phyloP scores from a whole-genome alignment of 2,888 invertebrate genomes.

The Anthrax anthrax region DNA sequence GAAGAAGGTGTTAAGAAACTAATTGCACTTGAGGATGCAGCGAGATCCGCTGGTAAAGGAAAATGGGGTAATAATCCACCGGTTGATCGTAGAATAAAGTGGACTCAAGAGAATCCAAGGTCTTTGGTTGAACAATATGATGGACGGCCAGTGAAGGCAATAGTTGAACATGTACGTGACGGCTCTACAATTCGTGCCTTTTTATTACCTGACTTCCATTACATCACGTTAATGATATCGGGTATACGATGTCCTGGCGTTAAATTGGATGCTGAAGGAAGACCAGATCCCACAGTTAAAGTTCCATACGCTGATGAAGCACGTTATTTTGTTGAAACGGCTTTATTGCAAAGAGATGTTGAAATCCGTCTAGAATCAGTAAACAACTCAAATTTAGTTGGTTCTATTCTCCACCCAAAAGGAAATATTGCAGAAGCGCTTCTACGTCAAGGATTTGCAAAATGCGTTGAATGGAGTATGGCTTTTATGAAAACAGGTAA shows the following conservation, averaged over 20 bases:
- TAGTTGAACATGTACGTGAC: conserved; percentile 95
- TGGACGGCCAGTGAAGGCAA: conserved; percentile 76
- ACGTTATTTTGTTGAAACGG: conserved; percentile 80
- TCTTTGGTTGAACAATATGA: conserved; percentile 72
- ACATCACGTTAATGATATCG: conserved; percentile 88
- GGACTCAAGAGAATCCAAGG: conserved; percentile 75
- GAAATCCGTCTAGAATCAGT: conserved; percentile 82
- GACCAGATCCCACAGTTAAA: conserved; percentile 49
- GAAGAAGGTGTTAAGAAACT: conserved; percentile 54
- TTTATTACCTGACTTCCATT: conserved; percentile 77
- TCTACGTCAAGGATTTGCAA: conserved; percentile 79
- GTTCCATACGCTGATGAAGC: conserved; percentile 79
- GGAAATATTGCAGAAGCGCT: conserved; percentile 90
- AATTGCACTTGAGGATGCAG: conserved; percentile 76
- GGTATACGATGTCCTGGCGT: conserved; percentile 80
- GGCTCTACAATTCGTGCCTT: conserved; percentile 91
- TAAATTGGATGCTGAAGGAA: conserved; percentile 58
- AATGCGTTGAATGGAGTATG: conserved; percentile 89
- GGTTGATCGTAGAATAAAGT: conserved; percentile 67
- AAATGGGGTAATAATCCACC: conserved; percentile 46
- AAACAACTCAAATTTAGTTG: conserved; percentile 86
- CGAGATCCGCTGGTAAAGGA: conserved; percentile 77
- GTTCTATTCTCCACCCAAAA: conserved; percentile 81
- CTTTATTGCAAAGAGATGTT: conserved; percentile 80
- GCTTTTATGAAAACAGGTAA: conserved; percentile 56